Base-by-base conservation (phyloP, 2,888 invertebrate species). In the Drosophila infuscata region DNA sequence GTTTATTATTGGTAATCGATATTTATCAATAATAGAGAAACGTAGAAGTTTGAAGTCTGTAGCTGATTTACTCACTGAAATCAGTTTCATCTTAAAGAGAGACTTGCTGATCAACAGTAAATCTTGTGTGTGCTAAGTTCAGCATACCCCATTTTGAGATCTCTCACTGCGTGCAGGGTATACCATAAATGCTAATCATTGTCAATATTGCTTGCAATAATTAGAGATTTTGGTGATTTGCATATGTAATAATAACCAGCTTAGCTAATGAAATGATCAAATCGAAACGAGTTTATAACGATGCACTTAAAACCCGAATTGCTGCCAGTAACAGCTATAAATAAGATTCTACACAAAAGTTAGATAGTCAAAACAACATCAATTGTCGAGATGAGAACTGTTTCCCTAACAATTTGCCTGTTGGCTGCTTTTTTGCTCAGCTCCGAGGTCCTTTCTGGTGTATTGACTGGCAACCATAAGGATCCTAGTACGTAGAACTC, bases 381-480 rank as follows among this genome's bases (percentile, higher is more conserved):
- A 46, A n/a, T 12, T 38, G 54, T 33, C 38, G 33, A 52, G 52
- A 73, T 73, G 73, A 65, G 11, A 35, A 8, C 17, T 8, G 4
- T 30, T 20, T 8, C 25, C 25, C 29, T 52, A 11, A 11, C 41
- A 5, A 48, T 72, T 30, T 25, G 20, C 20, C 20, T 66, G 15
- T 12, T 73, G 61, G 49, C 36, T 15, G n/a, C 48, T 43, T 30
- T 73, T 25, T 46, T 46, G 48, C 33, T 73, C 3, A 29, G 29
- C 38, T 9, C 7, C 7, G 54, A 41, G 12, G 32, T 67, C 0
- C 20, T 36, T 32, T 58, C 36, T 3, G n/a, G n/a, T n/a, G n/a
- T n/a, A n/a, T n/a, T n/a, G n/a, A n/a, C n/a, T n/a, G n/a, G n/a
- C n/a, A n/a, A n/a, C n/a, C n/a, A n/a, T n/a, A n/a, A n/a, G 48